Conservation (phyloP, 2,797 vertebrate genomes). For the Phrynocephalus forsythii region DNA sequence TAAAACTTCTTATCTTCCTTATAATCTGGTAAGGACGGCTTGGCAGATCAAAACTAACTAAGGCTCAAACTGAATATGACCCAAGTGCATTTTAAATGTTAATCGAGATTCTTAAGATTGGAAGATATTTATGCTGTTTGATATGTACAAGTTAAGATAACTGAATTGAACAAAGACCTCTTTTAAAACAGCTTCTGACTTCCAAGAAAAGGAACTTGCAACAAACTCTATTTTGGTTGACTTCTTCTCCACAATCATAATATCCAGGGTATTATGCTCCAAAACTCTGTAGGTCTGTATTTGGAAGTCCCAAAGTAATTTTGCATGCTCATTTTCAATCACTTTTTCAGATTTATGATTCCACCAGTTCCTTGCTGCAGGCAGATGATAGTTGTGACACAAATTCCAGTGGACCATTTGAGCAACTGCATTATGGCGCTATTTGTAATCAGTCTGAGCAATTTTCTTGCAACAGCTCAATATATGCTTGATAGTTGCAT, state of each 20-base stretch:
- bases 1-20: neutral
- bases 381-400: too few relatives aligned
- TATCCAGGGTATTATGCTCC: too few relatives aligned
- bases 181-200: neutral
- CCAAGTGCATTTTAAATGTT: constrained; percentile 8
- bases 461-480: too few relatives aligned
- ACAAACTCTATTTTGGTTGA: neutral
- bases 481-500: too few relatives aligned
- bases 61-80: neutral
- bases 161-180: neutral
- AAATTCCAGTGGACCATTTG: too few relatives aligned
- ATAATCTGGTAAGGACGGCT: constrained; percentile 25
- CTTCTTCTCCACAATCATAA: neutral
- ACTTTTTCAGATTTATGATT: too few relatives aligned
- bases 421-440: too few relatives aligned
- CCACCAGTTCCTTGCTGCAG: too few relatives aligned
- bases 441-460: too few relatives aligned
- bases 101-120: neutral
- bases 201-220: neutral
- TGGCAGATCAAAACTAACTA: constrained; percentile 34
- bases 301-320: too few relatives aligned
- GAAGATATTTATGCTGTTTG: neutral
- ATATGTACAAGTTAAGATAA: neutral
- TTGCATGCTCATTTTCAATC: too few relatives aligned
- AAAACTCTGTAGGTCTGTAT: too few relatives aligned